Base-by-base conservation (phyloP, 1,140 invertebrate genomes). In the Drosophila micromelanica region DNA sequence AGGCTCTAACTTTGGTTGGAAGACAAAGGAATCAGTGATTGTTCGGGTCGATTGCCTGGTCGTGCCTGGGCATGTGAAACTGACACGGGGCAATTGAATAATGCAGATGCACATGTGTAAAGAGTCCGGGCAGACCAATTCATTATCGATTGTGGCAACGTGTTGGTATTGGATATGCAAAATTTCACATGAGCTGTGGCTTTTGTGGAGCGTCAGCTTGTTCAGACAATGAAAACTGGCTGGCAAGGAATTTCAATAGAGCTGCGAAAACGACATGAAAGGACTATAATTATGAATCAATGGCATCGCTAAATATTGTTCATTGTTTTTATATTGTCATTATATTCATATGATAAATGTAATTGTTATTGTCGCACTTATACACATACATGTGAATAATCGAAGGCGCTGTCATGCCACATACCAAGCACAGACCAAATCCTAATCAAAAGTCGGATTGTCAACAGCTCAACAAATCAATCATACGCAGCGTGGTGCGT, bases 381-480 rank as follows among this genome's bases (percentile, higher is more conserved):
- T 42, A 4, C 20, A 13, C 9, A 11, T 51, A 13, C 9, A 15
- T 51, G 27, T 13, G 8, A 15, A 8, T 51, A 49, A 48, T 17
- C 30, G 20, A 17, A n/a, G 15, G 27, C 6, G 5, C 27, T 27
- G 27, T 6, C 27, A 6, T 27, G 27, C 5, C 27, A 27, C 5
- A n/a, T 55, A 55, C 12, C 43, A 23, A 62, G 46, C 56, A 46
- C 30, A 52, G 17, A 45, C 42, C 38, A 69, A 40, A 65, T 27
- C 65, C 38, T 65, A 73, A 52, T 64, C 52, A 38, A 61, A 61
- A 52, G 40, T 68, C 63, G 60, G 61, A 56, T 80, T 86, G 81
- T 87, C 81, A 82, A 87, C 82, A 89, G 82, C 79, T 89, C 76
- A 82, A 89, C 84, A 87, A 78, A 87, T 87, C 84, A 87, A 89